Percentiles rank a stretch among this genome's conserved stretches.
These are phyloP conservation scores for Prionailurus bengalensis DNA, from an alignment of 2,113 vertebrate genomes.

Conservation along the genomic window DNA sequence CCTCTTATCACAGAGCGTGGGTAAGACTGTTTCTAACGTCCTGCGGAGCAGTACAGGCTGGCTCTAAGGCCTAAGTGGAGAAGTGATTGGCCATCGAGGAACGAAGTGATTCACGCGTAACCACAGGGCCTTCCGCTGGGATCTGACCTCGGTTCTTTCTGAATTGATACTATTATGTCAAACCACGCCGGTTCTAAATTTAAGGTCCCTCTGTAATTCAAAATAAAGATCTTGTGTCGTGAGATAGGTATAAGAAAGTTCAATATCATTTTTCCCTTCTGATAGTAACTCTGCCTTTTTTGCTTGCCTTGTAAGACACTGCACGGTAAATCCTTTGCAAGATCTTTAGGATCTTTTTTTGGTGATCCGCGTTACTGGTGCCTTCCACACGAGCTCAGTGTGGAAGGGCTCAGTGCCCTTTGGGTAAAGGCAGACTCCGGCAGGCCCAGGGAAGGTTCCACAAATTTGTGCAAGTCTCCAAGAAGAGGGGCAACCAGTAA, in stretches of 20 bases:
- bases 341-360: background rate
- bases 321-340: background rate
- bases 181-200: background rate
- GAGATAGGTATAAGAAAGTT: background rate
- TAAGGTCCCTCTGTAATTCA: background rate
- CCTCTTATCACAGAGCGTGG: background rate
- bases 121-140: background rate
- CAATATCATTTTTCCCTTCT: background rate
- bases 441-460: background rate
- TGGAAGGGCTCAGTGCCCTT: background rate
- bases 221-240: background rate
- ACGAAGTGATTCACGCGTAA: background rate
- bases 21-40: background rate
- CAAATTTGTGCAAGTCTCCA: background rate
- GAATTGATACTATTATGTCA: background rate
- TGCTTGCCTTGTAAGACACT: background rate
- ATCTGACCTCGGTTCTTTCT: slow-evolving; percentile 16
- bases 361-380: background rate
- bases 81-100: background rate
- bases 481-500: background rate
- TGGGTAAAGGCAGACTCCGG: background rate
- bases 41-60: background rate
- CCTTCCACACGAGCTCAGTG: background rate
- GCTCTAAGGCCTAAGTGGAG: background rate
- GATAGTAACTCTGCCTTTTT: background rate